A percentile compares a stretch with the other conserved stretches of the same genome.
These are phyloP conservation scores for Galago senegalensis DNA, from an alignment of 2,797 vertebrate genomes.

Conservation along the genomic window DNA sequence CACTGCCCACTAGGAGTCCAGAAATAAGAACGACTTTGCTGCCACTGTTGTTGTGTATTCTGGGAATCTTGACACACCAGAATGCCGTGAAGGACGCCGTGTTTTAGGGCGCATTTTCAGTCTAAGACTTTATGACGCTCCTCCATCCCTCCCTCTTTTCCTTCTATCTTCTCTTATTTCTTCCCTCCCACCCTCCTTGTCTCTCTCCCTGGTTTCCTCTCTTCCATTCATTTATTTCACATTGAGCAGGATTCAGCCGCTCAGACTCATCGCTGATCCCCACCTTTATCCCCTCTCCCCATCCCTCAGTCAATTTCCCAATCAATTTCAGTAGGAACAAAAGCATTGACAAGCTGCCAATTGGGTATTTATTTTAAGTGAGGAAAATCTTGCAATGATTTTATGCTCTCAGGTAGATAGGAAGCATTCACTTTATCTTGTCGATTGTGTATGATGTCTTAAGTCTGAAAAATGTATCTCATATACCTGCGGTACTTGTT, in stretches of 20 bases:
- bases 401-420: background rate
- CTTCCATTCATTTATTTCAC: background rate
- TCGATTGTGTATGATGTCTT: background rate
- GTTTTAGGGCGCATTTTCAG: background rate
- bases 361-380: background rate
- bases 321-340: background rate
- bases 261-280: background rate
- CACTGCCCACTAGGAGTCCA: background rate
- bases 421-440: background rate
- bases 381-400: background rate
- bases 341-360: background rate
- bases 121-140: background rate
- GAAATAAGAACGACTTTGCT: background rate
- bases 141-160: background rate
- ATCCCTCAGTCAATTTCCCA: background rate
- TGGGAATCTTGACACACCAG: background rate
- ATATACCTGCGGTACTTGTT: background rate
- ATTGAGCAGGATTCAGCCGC: too few species aligned
- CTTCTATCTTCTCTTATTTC: rapidly evolving
- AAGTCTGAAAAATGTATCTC: background rate
- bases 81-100: background rate
- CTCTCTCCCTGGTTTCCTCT: background rate
- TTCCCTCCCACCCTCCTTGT: background rate
- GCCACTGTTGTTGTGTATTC: background rate
- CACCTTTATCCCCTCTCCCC: background rate